Evolutionary conservation across 53 echinoderm and acorn worm species (phyloP), one percentile per base, ranked within the genome.

Genomic region (Antedon mediterranea): DNA sequence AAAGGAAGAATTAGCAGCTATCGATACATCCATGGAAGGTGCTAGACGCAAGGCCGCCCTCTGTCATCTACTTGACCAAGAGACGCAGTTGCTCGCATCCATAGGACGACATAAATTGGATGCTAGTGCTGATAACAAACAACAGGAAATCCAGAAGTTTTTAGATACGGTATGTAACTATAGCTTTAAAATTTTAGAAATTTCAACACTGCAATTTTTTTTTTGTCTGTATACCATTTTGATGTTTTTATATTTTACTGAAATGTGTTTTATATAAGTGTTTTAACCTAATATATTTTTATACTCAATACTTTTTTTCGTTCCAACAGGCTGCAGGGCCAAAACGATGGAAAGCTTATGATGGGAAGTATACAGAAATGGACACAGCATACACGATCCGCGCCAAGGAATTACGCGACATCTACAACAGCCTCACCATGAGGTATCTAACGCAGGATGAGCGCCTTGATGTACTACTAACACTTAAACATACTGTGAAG

Each of bases 301-400:
- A n/a, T n/a, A n/a, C n/a, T n/a, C n/a, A 33, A 23, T 34, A 71
- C 81, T 8, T 32, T 76, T 28, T 20, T 32, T 70, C n/a, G n/a
- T n/a, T n/a, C n/a, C n/a, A 14, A 43, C 76, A 94, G 97, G 89
- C 89, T 77, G 97, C 97, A 13, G 89, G 91, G 26, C 97, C 97
- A 29, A 91, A 89, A 76, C 79, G 87, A 43, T 95, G 97, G 97
- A 87, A 88, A 13, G 83, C 97, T 11, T 74, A 75, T 28, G 89
- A 95, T 85, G 91, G 97, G 72, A 95, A 92, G 82, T 91, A 92
- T 77, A 95, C 89, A 4, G 97, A 95, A 81, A 95, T 95, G 97
- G 97, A 95, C 43, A 95, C 97, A 28, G 89, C 91, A 3, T 98
- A 98, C 84, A 98, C 98, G 30, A 88, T 93, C 33, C 79, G 98